phyloP scores from a whole-genome alignment of 1,140 invertebrate species.

The Wasmannia auropunctata region DNA sequence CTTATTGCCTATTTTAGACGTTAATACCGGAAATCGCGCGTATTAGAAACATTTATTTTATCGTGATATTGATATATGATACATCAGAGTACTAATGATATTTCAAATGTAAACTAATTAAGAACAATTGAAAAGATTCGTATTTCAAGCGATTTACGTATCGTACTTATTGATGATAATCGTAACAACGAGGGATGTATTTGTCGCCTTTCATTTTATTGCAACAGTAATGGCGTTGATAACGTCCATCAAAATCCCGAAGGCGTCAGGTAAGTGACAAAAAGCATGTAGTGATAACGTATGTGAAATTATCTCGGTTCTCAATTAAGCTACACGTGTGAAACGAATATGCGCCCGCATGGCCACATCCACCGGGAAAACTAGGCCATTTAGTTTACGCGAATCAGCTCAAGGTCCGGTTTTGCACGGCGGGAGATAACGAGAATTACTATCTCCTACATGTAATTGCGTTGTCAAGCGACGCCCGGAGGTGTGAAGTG shows the following conservation, averaged over 20 bases:
- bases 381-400: slow-evolving; percentile 12
- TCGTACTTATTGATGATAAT: not conserved
- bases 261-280: not conserved
- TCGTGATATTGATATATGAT: not conserved
- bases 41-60: not conserved
- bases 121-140: not conserved
- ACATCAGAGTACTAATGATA: not conserved
- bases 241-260: not conserved
- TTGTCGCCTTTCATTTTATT: not conserved
- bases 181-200: not conserved
- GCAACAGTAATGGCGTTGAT: not conserved
- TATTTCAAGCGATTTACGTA: not conserved
- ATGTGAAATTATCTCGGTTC: slow-evolving; percentile 10
- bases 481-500: not conserved
- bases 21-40: not conserved
- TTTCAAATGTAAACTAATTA: not conserved
- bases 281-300: not conserved
- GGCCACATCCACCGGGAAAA: slow-evolving; percentile 5
- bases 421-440: not conserved
- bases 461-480: slow-evolving; percentile 9
- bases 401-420: slow-evolving; percentile 37
- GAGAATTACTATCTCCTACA: not conserved
- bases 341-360: not conserved
- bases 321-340: not conserved
- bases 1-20: not conserved